Base-by-base conservation (phyloP, 2,797 vertebrate genomes). In the Oryzias dopingdopingensis region DNA sequence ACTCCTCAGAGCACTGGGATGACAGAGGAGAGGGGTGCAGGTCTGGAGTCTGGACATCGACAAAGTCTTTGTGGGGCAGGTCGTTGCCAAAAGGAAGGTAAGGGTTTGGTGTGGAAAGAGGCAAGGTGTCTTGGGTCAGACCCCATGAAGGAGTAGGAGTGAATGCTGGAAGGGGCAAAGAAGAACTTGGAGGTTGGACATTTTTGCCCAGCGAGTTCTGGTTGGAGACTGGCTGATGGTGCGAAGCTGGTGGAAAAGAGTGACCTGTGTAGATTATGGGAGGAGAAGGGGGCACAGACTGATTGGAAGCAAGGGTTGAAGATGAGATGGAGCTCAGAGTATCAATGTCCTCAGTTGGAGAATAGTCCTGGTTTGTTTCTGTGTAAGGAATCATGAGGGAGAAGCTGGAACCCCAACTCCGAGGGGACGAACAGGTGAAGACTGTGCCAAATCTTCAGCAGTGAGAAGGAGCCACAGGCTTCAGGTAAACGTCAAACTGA, bases 321-420 rank as follows among this genome's bases (percentile, higher is more conserved):
- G 10, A 16, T 1, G 4, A 50, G 23, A 46, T 20, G 2, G 46
- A 26, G 41, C 7, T n/a, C 32, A 12, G 32, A 37, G 10, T 4
- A n/a, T 0, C 15, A 26, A 12, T 4, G 12, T 8, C 14, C 14
- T 4, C 32, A 12, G 8, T 37, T 12, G 2, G 2, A 44, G 43
- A 10, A 20, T 20, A 0, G 42, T 3, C n/a, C 1, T 42, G 26
- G 52, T 37, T 14, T 1, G 40, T 1, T 16, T 59, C 3, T 13
- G 15, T 2, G 1, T 71, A 52, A 1, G 81, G 79, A 70, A 83
- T 79, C 84, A 86, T 87, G 63, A 12, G 42, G 3, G 4, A 1
- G 5, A 5, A 24, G 4, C 20, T 6, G 29, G n/a, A 22, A 22
- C 20, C 20, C 20, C 20, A 7, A 37, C 13, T 50, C 5, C 0